Base-by-base conservation (phyloP, 2,888 invertebrate species). In the Taphrorychus bicolor region DNA sequence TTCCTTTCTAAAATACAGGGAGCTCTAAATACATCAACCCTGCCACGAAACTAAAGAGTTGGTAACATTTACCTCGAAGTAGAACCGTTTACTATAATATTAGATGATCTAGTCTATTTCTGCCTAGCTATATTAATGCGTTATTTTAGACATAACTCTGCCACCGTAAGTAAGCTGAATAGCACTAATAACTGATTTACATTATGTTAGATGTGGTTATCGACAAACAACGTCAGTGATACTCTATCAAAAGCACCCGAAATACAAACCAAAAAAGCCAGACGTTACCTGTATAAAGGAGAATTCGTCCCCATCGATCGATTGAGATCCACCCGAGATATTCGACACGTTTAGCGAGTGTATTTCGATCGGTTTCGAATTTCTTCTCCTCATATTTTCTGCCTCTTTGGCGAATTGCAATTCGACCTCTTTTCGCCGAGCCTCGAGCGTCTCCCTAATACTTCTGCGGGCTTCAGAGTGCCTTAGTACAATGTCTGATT, bases 401-500 rank as follows among this genome's bases (percentile, higher is more conserved):
- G 80, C 82, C 70, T 83, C 83, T 70, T 79, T 79, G 32, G 82
- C 80, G 73, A 83, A 83, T 69, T 82, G 81, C 68, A 75, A 75
- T 73, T 84, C 84, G 54, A 83, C 81, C 70, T 85, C 85, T 64
- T 80, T 79, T 64, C 84, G 79, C 70, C 85, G 81, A 14, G 83
- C 83, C 70, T 84, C 84, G 72, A 84, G 74, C 71, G 81, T 83
- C 67, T 84, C 83, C 60, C 84, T 77, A 52, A 84, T 81, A 71
- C 84, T 84, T 73, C 83, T 84, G 60, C 86, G 81, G 66, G 83
- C 83, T 68, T 85, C 84, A 54, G 85, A 84, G 81, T 86, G 89
- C 77, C 91, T 87, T 79, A 92, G 87, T 76, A 92, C 89, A 80
- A 94, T 93, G 82, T 93, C 92, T 69, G 93, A 93, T 84, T 94